phyloP scores from a whole-genome alignment of 2,113 vertebrate species.

The Leiothrix lutea region DNA sequence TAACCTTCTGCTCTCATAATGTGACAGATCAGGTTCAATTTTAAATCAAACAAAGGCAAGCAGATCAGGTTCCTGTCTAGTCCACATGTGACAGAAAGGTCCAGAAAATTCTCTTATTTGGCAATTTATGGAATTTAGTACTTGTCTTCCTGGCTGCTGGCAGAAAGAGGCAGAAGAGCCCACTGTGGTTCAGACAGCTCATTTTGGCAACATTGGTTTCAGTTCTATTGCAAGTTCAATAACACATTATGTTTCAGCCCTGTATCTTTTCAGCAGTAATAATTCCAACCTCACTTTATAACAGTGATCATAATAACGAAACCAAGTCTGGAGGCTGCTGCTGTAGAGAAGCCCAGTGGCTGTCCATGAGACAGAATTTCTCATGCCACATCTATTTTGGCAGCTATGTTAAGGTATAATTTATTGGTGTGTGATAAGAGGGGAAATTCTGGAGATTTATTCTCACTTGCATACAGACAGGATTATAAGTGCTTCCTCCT shows the following conservation, averaged over 20 bases:
- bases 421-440: background rate
- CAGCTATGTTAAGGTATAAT: background rate
- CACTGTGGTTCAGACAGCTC: background rate
- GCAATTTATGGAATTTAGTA: background rate
- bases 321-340: background rate
- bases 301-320: background rate
- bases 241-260: background rate
- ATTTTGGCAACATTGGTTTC: background rate
- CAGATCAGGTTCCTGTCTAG: background rate
- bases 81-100: background rate
- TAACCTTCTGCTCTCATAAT: background rate
- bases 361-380: background rate
- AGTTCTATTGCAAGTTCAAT: background rate
- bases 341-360: background rate
- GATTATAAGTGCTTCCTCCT: background rate
- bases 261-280: background rate
- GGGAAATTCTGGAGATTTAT: background rate
- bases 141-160: background rate
- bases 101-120: background rate
- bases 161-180: background rate
- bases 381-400: background rate
- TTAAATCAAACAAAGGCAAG: background rate
- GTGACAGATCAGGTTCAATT: background rate
- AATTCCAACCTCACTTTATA: background rate
- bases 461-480: background rate